Base-by-base conservation (phyloP, 2,888 invertebrate species). In the Athripsodes cinereus region DNA sequence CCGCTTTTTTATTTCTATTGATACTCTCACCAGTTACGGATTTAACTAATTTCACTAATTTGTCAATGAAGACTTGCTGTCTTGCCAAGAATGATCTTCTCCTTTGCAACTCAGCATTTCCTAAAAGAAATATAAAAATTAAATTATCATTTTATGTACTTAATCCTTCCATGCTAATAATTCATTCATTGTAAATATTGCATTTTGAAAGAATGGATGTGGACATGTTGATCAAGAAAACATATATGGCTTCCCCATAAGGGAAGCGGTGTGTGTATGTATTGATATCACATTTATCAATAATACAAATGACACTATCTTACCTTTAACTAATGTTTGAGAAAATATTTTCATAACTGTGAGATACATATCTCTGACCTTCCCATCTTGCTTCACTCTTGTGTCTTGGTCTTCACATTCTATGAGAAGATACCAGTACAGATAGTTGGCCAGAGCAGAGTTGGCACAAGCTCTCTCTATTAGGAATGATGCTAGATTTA, bases 371-470 rank as follows among this genome's bases (percentile, higher is more conserved):
- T 86, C 85, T 49, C 87, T 76, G 0, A 88, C 83, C 52, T 81
- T 80, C 53, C 80, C 79, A 69, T 93, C 90, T 71, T 90, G 90
- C 66, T 87, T 86, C 10, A 76, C 78, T 47, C 76, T 72, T 22
- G 80, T 82, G 70, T 88, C 88, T 64, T 88, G 87, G 72, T 94
- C 93, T 73, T 96, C 96, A 71, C 95, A 93, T 75, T 98, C 98
- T 62, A 96, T 92, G 59, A 90, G 82, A 64, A 96, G 78, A 77
- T 94, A 95, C 99, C 99, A 99, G 76, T 93, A 98, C 66, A 99
- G 87, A 73, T 97, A 98, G 79, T 97, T 98, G 51, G 96, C 96
- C 49, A 99, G 77, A 16, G 85, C 88, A 52, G 89, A 84, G 80
- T 97, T 96, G 68, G 85, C 84, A 72, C 92, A 90, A 0, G 97